These are phyloP conservation scores for Megathymus violae DNA, from an alignment of 1,140 invertebrate genomes.

Conservation along the genomic window DNA sequence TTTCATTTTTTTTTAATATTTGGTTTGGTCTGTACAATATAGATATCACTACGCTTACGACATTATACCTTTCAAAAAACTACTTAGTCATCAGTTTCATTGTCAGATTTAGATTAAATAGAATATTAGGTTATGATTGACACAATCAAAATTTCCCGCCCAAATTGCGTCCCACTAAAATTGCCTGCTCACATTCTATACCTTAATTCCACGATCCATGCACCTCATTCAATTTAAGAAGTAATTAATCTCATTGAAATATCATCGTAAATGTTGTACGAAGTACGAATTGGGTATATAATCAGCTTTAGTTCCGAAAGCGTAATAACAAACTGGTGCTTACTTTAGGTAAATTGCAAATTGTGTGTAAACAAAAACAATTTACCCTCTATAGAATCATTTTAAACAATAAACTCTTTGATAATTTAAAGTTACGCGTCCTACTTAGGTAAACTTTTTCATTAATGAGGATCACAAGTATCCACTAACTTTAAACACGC, in stretches of 20 bases:
- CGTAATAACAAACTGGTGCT: slow-evolving; percentile 8
- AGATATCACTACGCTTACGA: no score
- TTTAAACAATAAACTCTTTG: not conserved
- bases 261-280: not conserved
- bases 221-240: slow-evolving; percentile 1
- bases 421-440: not conserved
- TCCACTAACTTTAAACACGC: no score
- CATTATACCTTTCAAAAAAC: no score
- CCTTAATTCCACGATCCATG: not conserved
- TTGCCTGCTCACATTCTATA: not conserved
- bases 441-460: not conserved
- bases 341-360: slow-evolving; percentile 13
- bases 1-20: no score
- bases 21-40: no score
- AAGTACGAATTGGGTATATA: slow-evolving; percentile 1
- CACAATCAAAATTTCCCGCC: not conserved
- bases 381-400: not conserved
- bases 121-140: no score
- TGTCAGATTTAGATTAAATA: no score
- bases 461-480: not conserved
- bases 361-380: slow-evolving; percentile 27
- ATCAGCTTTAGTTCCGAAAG: slow-evolving; percentile 22
- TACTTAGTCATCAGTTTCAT: no score
- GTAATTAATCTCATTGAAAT: not conserved
- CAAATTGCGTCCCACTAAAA: not conserved